Evolutionary conservation across 2,888 invertebrate genomes (phyloP), one percentile per base, ranked within the genome.

Genomic region (Perizoma affinitatum): DNA sequence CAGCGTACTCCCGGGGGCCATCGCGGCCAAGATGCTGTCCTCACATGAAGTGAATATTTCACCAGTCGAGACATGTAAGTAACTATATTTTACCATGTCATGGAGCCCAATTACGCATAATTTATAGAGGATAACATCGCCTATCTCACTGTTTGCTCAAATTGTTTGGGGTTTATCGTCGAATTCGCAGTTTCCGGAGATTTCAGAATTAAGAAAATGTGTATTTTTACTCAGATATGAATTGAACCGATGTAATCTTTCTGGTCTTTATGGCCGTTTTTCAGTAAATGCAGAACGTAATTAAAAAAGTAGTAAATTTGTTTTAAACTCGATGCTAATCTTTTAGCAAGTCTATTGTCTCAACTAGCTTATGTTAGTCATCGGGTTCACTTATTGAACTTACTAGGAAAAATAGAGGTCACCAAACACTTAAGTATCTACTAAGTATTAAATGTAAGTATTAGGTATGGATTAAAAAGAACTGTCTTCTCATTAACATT

Each of bases 1-100:
- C 71, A 90, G 90, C 81, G 86, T 90, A 4, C 73, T 90, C 8
- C 88, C 85, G 6, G 90, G 89, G 51, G 89, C 87, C 63, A 89
- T 91, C 81, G 86, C 82, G 7, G 87, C 87, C 87, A 92, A 89
- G 87, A 93, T 94, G 88, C 82, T 92, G 70, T 93, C 81, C 53
- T 79, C 84, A 0, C 83, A 92, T 68, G 94, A 94, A 68, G 94
- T 94, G 0, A 90, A 94, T 71, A 94, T 94, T 69, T 86, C 92
- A 61, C 94, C 94, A 44, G 88, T 95, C 59, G 89, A 88, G 49
- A 89, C 94, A 67, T 87, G 91, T 90, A 70, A 83, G 90, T 88
- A 74, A 78, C 57, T 61, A 69, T 65, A 65, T 59, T 58, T 66
- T 61, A 52, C 51, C 53, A 58, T 56, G 54, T 48, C 49, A 66